A percentile compares a stretch with the other conserved stretches of the same genome.
These are phyloP conservation scores for Reticulitermes speratus DNA, from an alignment of 1,140 invertebrate genomes.

Conservation along the genomic window DNA sequence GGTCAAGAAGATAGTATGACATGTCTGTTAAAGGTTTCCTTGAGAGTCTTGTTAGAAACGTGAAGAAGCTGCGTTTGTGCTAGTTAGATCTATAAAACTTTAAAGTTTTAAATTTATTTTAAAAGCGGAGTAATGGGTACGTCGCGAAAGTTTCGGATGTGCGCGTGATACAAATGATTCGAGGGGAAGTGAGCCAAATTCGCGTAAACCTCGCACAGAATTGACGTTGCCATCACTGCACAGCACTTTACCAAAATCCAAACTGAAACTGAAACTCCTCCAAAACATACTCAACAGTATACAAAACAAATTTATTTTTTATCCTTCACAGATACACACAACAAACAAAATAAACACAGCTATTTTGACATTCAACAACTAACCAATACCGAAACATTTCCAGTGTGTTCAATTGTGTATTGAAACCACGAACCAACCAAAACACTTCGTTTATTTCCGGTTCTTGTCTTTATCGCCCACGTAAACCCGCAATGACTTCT, in stretches of 20 bases:
- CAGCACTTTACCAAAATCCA: neutral
- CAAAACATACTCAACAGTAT: neutral
- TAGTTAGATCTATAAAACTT: neutral
- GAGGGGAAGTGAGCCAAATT: neutral
- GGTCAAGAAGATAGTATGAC: neutral
- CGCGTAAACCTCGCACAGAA: neutral
- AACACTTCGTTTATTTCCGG: conserved; percentile 15
- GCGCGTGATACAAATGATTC: neutral
- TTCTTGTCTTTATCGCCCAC: neutral
- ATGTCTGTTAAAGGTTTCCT: neutral
- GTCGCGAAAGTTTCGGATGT: neutral
- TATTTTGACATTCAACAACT: conserved; percentile 2
- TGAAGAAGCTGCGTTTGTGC: neutral
- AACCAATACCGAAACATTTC: neutral
- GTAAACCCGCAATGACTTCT: neutral
- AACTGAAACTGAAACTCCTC: neutral
- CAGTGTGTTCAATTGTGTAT: neutral
- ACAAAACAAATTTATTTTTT: too few relatives aligned
- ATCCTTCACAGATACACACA: neutral
- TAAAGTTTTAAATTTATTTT: neutral
- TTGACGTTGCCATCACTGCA: neutral
- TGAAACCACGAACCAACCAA: conserved; percentile 9
- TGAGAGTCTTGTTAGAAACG: too few relatives aligned
- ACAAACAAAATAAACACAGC: neutral
- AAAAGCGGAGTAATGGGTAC: neutral